These are phyloP conservation scores for Zaprionus ornatus DNA, from an alignment of 1,140 invertebrate genomes.

Conservation along the genomic window DNA sequence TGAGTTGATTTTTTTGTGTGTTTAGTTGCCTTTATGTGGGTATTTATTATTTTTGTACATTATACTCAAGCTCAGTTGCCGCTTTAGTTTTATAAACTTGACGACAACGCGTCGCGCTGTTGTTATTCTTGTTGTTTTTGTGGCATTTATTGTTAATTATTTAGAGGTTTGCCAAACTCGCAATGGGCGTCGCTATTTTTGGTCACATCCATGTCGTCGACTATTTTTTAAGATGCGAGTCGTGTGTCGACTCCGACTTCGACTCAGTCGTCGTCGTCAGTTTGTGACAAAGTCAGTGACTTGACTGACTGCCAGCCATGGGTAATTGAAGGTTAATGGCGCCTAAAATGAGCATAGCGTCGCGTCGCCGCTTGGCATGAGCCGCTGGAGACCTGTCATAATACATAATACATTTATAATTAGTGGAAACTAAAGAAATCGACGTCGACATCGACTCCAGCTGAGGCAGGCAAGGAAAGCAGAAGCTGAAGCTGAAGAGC, in stretches of 20 bases:
- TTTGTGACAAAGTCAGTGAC: slow-evolving; percentile 48
- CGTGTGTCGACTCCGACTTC: slow-evolving; percentile 48
- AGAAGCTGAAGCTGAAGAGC: not conserved
- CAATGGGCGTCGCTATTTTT: slow-evolving; percentile 64
- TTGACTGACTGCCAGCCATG: slow-evolving; percentile 58
- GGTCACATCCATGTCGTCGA: slow-evolving; percentile 56
- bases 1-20: slow-evolving; percentile 3
- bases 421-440: slow-evolving; percentile 32
- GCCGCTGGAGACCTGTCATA: slow-evolving; percentile 48
- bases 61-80: slow-evolving; percentile 19
- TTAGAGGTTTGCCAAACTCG: slow-evolving; percentile 50
- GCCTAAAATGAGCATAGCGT: slow-evolving; percentile 62
- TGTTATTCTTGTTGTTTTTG: slow-evolving; percentile 25
- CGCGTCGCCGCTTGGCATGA: slow-evolving; percentile 25
- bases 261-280: slow-evolving; percentile 17
- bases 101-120: not conserved
- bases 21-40: slow-evolving; percentile 55
- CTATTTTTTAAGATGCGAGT: slow-evolving; percentile 54
- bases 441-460: not conserved
- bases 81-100: slow-evolving; percentile 22
- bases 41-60: slow-evolving; percentile 45
- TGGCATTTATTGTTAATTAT: slow-evolving; percentile 22
- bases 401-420: slow-evolving; percentile 48
- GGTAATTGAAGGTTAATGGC: slow-evolving; percentile 76
- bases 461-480: not conserved